phyloP scores from a whole-genome alignment of 2,113 vertebrate species.

The Cyanocitta stelleri region DNA sequence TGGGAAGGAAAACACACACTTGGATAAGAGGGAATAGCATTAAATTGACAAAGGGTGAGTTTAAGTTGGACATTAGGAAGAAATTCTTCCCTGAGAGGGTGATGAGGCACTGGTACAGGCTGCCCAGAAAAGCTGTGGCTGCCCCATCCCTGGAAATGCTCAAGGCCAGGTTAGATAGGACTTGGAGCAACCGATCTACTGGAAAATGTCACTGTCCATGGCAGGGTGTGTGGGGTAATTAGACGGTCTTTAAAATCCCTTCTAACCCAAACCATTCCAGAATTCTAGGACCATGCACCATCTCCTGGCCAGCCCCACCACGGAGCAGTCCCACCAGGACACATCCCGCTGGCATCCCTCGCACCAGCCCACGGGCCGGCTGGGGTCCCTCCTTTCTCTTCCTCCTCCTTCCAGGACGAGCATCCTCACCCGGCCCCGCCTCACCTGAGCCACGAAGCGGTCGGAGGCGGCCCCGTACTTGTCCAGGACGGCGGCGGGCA shows the following conservation, averaged over 20 bases:
- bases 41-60: neutral
- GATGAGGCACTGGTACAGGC: fast-evolving
- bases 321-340: fast-evolving
- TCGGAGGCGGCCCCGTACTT: slow-evolving; percentile 87
- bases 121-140: neutral
- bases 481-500: slow-evolving; percentile 81
- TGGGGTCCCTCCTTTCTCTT: neutral
- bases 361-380: neutral
- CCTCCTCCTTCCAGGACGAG: neutral
- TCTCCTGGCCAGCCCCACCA: neutral
- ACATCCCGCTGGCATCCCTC: neutral
- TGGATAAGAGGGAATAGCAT: neutral
- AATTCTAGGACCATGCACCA: neutral
- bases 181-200: neutral
- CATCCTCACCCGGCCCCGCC: neutral
- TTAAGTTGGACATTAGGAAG: neutral
- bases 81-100: neutral
- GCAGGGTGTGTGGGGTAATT: neutral
- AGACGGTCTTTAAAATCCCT: neutral
- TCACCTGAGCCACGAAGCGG: slow-evolving; percentile 90
- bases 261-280: neutral
- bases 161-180: neutral
- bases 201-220: neutral
- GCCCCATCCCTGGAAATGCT: neutral
- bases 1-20: neutral